Evolutionary conservation across 2,888 invertebrate species (phyloP), one percentile per base, ranked within the genome.

Genomic region (Penaeus monodon): DNA sequence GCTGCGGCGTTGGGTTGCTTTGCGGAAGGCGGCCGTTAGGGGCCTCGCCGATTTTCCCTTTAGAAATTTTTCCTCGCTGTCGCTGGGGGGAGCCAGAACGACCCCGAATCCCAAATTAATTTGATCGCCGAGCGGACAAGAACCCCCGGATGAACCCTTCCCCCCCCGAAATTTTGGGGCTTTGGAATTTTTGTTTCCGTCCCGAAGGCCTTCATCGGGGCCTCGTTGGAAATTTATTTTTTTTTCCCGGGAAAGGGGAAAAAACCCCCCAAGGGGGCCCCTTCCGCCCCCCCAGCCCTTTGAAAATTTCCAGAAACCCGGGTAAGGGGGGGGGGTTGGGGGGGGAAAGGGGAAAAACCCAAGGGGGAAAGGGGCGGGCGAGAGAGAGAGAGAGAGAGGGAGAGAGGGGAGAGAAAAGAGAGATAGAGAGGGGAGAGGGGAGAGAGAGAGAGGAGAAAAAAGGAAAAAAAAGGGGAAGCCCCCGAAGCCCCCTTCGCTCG

Each of bases 121-220:
- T 76, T 82, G 63, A 82, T 82, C 33, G 74, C 33, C 74, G 73
- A 82, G 82, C 74, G 82, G 64, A 82, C 82, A 82, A 82, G 82
- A 33, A 63, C 64, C 65, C 73, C 64, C n/a, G n/a, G 33, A 82
- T 63, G 82, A 74, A 74, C 76, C 74, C 64, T 82, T 82, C 82
- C 27, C n/a, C n/a, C n/a, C n/a, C 57, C 74, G 82, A 82, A 82
- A 82, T 82, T 76, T 82, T 82, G 65, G 82, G 33, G 63, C 82
- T 82, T 76, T 82, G 82, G n/a, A n/a, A n/a, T n/a, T n/a, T n/a
- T n/a, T n/a, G n/a, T n/a, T 82, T 82, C 82, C 82, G 74, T 64
- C 82, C 73, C 64, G 73, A 73, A 82, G 57, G 82, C 82, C 82
- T 82, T 82, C 82, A 82, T 82, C 82, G 76, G 74, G 17, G 63